phyloP scores from a whole-genome alignment of 2,113 vertebrate genomes.

The rat (Rattus norvegicus) region DNA sequence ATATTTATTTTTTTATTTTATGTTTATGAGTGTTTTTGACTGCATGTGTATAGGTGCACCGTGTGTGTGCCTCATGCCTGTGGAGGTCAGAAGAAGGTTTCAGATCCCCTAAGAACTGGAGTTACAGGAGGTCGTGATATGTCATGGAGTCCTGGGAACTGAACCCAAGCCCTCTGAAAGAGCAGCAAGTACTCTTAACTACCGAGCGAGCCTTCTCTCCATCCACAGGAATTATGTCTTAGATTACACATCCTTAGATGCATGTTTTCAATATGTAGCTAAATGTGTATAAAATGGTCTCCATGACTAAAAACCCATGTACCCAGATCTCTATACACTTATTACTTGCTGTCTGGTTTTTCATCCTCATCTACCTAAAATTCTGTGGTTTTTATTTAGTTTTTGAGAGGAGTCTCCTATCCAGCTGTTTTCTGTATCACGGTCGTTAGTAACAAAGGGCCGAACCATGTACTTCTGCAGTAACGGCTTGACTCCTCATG shows the following conservation, averaged over 20 bases:
- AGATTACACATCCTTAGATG: not conserved
- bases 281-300: not conserved
- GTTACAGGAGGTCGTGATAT: not conserved
- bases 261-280: not conserved
- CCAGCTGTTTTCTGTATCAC: not conserved
- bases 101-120: not conserved
- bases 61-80: not conserved
- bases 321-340: not conserved
- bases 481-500: not conserved
- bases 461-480: not conserved
- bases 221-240: not conserved
- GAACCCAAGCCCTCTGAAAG: not conserved
- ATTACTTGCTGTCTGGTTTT: not conserved
- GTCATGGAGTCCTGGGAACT: not conserved
- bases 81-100: not conserved
- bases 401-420: not conserved
- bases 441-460: not conserved
- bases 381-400: not conserved
- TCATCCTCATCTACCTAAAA: not conserved
- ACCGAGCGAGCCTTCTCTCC: not conserved
- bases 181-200: not conserved
- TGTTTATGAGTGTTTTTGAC: not conserved
- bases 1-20: not conserved
- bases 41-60: not conserved
- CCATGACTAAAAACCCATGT: not conserved